These are phyloP conservation scores for Xanthorhoe spadicearia DNA, from an alignment of 2,888 invertebrate species.

Conservation along the genomic window DNA sequence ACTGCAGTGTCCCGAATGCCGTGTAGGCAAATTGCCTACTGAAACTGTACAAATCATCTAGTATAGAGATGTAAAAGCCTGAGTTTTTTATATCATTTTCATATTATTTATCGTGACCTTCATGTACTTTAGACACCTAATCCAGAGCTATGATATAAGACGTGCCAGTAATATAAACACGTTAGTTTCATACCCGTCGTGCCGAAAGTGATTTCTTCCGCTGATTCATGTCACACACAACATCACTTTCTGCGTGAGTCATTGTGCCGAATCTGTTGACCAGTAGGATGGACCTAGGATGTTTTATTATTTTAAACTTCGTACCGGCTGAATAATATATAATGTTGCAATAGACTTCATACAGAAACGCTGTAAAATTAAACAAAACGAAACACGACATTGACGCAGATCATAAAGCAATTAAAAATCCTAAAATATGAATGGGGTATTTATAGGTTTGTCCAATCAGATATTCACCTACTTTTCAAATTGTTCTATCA, in stretches of 20 bases:
- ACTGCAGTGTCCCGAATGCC: too few relatives aligned
- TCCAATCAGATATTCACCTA: too few relatives aligned
- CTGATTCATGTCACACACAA: conserved; percentile 52
- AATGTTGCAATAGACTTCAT: too few relatives aligned
- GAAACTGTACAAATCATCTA: too few relatives aligned
- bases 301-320: neutral
- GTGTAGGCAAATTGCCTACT: too few relatives aligned
- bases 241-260: conserved; percentile 54
- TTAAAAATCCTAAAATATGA: too few relatives aligned
- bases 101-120: conserved; percentile 22
- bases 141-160: conserved; percentile 32
- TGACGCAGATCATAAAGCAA: too few relatives aligned
- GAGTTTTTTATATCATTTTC: neutral
- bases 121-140: conserved; percentile 17
- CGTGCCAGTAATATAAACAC: conserved; percentile 35
- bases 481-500: too few relatives aligned
- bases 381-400: too few relatives aligned
- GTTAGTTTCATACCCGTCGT: conserved; percentile 32
- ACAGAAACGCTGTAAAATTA: neutral
- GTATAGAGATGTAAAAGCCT: too few relatives aligned
- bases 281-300: conserved; percentile 17
- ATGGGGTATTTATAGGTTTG: too few relatives aligned
- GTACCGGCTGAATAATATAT: too few relatives aligned
- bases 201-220: conserved; percentile 57
- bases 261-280: conserved; percentile 47